Evolutionary conservation across 2,888 invertebrate genomes (phyloP).

Genomic region (Ochropacha duplaris): DNA sequence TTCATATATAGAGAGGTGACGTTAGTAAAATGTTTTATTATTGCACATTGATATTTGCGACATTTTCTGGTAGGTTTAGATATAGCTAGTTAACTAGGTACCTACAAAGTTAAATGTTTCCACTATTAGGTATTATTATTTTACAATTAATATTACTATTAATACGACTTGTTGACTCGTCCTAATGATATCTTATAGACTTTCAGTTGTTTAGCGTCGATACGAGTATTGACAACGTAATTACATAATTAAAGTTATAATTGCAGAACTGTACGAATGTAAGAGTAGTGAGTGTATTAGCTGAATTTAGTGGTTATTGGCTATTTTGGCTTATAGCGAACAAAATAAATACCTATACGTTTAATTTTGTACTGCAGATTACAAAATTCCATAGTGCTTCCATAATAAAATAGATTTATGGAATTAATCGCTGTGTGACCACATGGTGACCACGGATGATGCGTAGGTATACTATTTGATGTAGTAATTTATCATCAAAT

Average conservation of each 20-base stretch:
- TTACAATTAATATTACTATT: background rate
- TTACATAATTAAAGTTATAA: background rate
- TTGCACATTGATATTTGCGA: background rate
- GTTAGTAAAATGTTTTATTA: background rate
- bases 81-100: background rate
- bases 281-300: constrained; percentile 12
- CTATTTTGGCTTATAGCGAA: constrained; percentile 13
- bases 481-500: background rate
- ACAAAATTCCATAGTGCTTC: constrained; percentile 69
- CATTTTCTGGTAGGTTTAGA: background rate
- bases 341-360: constrained; percentile 25
- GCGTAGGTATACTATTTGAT: background rate
- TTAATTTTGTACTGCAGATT: constrained; percentile 51
- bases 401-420: constrained; percentile 49
- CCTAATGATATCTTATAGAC: background rate
- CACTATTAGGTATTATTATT: background rate
- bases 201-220: background rate
- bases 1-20: no score
- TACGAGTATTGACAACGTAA: background rate
- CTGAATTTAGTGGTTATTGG: constrained; percentile 32
- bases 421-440: constrained; percentile 23
- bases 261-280: constrained; percentile 3
- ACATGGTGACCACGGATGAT: constrained; percentile 6
- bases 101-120: background rate
- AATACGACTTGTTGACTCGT: background rate